Evolutionary conservation across 2,888 invertebrate genomes (phyloP), one percentile per base, ranked within the genome.

Genomic region (Heteromurus nitidus): DNA sequence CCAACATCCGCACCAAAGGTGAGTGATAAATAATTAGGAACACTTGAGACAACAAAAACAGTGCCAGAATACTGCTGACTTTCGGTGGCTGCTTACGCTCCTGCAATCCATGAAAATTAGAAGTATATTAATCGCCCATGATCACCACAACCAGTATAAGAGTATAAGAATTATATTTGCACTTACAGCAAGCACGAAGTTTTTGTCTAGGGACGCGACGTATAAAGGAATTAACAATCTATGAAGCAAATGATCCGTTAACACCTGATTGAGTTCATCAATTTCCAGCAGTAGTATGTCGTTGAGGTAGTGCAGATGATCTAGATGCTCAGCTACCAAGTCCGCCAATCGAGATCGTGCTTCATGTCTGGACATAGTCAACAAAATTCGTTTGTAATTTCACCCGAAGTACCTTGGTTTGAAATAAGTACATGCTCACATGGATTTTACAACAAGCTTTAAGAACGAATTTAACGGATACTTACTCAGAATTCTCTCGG

Each of bases 261-360:
- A 90, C 62, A 98, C 97, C 88, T 96, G 95, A 90, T 98, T 99
- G 73, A 99, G 91, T 88, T 96, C 95, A 69, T 95, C 94, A 87
- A 98, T 97, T 89, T 96, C 94, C 77, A 99, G 92, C 88, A 95
- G 94, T 22, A 99, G 92, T 87, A 99, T 99, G 89, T 99, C 99
- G 89, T 98, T 99, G 76, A 99, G 91, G 89, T 99, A 99, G 90
- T 99, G 98, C 16, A 99, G 92, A 89, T 99, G 97, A 90, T 99
- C 99, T 85, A 99, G 91, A 89, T 99, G 98, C 90, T 98, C 98
- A 0, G 98, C 98, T 1, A 99, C 97, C 84, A 99, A 90, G 90
- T 98, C 98, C 13, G 97, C 94, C 65, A 99, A 91, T 88, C 96
- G 93, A 88, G 95, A 95, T 88, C 96, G 94, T 22, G 96, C 96